Evolutionary conservation across 2,797 vertebrate genomes (phyloP).

Genomic region (Pempheris klunzingeri): DNA sequence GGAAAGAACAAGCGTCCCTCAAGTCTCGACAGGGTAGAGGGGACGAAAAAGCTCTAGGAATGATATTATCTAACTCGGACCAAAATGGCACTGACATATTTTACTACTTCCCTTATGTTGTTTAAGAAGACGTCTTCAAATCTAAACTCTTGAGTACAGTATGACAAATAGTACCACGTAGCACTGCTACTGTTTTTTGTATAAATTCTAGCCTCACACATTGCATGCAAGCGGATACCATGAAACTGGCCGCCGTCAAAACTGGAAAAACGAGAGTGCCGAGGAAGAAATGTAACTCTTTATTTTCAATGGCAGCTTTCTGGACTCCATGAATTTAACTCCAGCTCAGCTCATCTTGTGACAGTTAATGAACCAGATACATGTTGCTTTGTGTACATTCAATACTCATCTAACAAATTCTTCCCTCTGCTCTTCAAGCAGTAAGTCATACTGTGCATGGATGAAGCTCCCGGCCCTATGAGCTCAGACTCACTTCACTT

Average conservation of each 20-base stretch:
- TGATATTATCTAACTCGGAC: slow-evolving; percentile 13
- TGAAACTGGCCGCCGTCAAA: slow-evolving; percentile 2
- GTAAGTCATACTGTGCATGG: not conserved
- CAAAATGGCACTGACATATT: slow-evolving; percentile 11
- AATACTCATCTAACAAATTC: slow-evolving; percentile 8
- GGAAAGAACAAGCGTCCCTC: slow-evolving; percentile 40
- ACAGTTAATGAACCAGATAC: slow-evolving; percentile 10
- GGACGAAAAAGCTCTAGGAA: not conserved
- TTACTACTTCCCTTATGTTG: slow-evolving; percentile 5
- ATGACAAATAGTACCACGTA: not conserved
- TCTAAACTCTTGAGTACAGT: not conserved
- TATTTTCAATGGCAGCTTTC: slow-evolving; percentile 38
- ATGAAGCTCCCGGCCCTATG: slow-evolving; percentile 38
- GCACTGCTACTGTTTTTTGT: not conserved
- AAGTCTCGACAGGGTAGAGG: slow-evolving; percentile 28
- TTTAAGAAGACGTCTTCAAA: slow-evolving; percentile 8
- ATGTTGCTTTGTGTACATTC: slow-evolving; percentile 16
- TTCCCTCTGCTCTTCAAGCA: slow-evolving; percentile 9
- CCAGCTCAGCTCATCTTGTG: slow-evolving; percentile 5
- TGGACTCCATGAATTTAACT: slow-evolving; percentile 8
- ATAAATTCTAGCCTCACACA: slow-evolving; percentile 2
- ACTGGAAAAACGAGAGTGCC: slow-evolving; percentile 28
- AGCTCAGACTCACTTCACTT: slow-evolving; percentile 24
- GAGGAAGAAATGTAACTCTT: no score
- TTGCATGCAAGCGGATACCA: slow-evolving; percentile 3